Evolutionary conservation across 2,888 invertebrate species (phyloP).

Genomic region (Temnothorax unifasciatus): DNA sequence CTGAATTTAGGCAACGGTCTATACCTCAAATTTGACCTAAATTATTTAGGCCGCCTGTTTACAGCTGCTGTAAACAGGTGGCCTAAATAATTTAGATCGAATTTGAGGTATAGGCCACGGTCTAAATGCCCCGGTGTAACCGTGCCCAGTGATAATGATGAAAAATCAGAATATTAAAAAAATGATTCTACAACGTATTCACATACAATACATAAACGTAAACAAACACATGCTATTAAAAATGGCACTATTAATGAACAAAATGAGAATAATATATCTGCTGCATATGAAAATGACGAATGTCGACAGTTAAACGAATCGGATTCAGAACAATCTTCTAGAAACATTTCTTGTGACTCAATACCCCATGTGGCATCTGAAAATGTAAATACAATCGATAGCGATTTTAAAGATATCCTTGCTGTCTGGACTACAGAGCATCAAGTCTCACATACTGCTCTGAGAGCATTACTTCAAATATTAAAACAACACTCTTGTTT

Average conservation of each 20-base stretch:
- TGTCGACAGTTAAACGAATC: neutral
- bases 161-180: neutral
- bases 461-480: neutral
- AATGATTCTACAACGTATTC: neutral
- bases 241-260: neutral
- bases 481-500: conserved; percentile 29
- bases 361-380: neutral
- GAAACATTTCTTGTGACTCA: neutral
- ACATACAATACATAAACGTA: neutral
- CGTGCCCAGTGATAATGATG: neutral
- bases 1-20: too few species aligned
- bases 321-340: neutral
- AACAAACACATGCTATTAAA: neutral
- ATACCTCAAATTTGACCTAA: too few species aligned
- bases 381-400: conserved; percentile 1
- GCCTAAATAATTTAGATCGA: too few species aligned
- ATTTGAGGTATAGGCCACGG: too few species aligned
- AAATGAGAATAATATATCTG: neutral
- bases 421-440: neutral
- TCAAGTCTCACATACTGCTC: conserved; percentile 25
- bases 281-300: neutral
- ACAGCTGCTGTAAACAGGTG: too few species aligned
- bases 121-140: too few species aligned
- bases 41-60: too few species aligned
- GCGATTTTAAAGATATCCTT: neutral